Percentiles rank a stretch among this genome's conserved stretches.
Evolutionary conservation across 2,797 vertebrate genomes (phyloP).

Genomic region (Microctenopoma lineatum): DNA sequence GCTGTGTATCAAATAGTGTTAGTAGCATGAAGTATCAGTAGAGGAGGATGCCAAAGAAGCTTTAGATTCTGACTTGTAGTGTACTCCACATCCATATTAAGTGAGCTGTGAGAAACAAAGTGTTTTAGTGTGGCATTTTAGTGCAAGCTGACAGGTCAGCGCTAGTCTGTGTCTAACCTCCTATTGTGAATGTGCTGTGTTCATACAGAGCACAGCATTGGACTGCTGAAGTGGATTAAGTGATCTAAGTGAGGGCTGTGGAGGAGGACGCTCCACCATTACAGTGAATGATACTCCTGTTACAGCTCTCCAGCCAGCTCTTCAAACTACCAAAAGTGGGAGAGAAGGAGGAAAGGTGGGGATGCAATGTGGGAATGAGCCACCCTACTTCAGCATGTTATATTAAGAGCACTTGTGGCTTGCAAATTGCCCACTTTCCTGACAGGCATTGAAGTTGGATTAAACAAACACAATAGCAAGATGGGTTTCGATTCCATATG

Average conservation of each 20-base stretch:
- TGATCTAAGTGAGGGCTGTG: constrained; percentile 76
- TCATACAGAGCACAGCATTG: constrained; percentile 51
- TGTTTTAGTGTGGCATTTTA: constrained; percentile 61
- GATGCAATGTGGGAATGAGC: constrained; percentile 68
- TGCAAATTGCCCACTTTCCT: constrained; percentile 74
- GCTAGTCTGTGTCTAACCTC: constrained; percentile 50
- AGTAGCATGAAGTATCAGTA: neutral
- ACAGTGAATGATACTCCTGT: constrained; percentile 79
- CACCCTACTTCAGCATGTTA: constrained; percentile 73
- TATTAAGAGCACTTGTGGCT: constrained; percentile 69
- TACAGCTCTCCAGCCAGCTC: constrained; percentile 69
- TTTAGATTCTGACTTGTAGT: constrained; percentile 23
- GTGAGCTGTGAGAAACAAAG: constrained; percentile 44
- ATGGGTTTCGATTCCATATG: constrained; percentile 7
- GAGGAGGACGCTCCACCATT: constrained; percentile 78
- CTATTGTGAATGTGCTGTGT: constrained; percentile 61
- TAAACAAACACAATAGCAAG: constrained; percentile 68
- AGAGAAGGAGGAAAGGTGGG: constrained; percentile 72
- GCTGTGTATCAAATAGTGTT: neutral
- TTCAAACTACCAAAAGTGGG: constrained; percentile 68
- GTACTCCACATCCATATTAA: constrained; percentile 39
- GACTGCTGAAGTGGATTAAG: constrained; percentile 74
- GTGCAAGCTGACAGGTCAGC: constrained; percentile 58
- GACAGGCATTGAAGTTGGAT: constrained; percentile 63
- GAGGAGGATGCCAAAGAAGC: neutral